Evolutionary conservation across 2,888 invertebrate species (phyloP).

Genomic region (Apodemia duryi): DNA sequence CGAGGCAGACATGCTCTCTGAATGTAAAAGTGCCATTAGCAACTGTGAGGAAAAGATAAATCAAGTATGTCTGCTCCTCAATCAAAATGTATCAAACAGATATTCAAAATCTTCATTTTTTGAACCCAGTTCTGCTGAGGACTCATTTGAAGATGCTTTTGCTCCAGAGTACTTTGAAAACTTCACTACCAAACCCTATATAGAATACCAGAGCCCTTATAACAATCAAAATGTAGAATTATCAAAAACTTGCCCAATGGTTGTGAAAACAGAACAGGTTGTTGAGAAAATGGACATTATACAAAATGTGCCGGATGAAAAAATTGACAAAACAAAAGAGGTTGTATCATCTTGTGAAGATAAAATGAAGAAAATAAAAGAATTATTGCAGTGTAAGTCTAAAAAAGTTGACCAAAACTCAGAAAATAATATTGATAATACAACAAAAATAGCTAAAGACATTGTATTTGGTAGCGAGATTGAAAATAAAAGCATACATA

Average conservation of each 20-base stretch:
- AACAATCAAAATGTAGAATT: conserved; percentile 42
- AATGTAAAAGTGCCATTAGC: conserved; percentile 47
- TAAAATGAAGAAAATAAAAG: conserved; percentile 56
- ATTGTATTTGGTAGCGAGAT: conserved; percentile 49
- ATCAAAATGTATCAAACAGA: conserved; percentile 36
- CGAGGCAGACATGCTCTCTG: conserved; percentile 46
- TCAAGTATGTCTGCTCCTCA: conserved; percentile 47
- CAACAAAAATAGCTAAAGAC: conserved; percentile 33
- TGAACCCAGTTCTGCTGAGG: conserved; percentile 51
- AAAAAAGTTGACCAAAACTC: background rate
- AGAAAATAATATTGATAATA: conserved; percentile 3
- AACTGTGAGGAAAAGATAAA: conserved; percentile 60
- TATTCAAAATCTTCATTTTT: conserved; percentile 38
- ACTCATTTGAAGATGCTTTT: conserved; percentile 61
- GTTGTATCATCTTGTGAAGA: conserved; percentile 58
- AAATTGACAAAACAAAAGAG: conserved; percentile 17
- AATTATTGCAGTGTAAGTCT: conserved; percentile 40
- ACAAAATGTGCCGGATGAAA: conserved; percentile 23
- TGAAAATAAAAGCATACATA: conserved; percentile 20
- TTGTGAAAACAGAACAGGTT: conserved; percentile 43
- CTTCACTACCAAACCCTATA: conserved; percentile 41
- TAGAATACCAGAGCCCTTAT: conserved; percentile 46
- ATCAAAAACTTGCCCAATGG: conserved; percentile 43
- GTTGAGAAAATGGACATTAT: conserved; percentile 39
- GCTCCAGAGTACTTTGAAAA: conserved; percentile 52